phyloP scores from a whole-genome alignment of 2,888 invertebrate genomes.

The Atrina japonica region DNA sequence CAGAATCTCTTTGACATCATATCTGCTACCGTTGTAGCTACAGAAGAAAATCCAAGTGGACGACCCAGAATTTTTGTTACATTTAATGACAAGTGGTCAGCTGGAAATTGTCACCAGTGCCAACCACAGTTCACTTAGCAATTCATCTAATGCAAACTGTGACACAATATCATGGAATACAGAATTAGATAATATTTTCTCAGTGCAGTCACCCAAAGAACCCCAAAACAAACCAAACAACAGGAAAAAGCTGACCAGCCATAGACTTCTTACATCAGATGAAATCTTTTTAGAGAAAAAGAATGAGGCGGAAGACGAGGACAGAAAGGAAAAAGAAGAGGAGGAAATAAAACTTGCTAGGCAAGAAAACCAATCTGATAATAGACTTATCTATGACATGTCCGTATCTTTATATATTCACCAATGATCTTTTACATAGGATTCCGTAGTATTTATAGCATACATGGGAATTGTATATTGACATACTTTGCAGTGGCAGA shows the following conservation, averaged over 20 bases:
- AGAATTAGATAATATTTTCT: conserved; percentile 12
- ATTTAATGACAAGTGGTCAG: neutral
- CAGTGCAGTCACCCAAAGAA: neutral
- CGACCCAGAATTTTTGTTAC: neutral
- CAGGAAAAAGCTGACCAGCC: conserved; percentile 15
- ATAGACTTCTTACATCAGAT: conserved; percentile 15
- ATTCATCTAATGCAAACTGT: neutral
- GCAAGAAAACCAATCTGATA: too few species aligned
- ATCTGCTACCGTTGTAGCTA: conserved; percentile 1
- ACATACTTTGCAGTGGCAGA: too few species aligned
- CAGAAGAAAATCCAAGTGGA: neutral
- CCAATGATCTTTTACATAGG: too few species aligned
- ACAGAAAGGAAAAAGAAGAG: too few species aligned
- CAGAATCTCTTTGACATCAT: neutral
- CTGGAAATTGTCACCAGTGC: neutral
- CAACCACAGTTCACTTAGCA: neutral
- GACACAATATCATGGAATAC: conserved; percentile 16
- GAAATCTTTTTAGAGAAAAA: conserved; percentile 5
- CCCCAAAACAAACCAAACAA: neutral
- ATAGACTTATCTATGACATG: too few species aligned
- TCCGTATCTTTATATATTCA: too few species aligned
- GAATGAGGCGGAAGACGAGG: too few species aligned
- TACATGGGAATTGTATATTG: too few species aligned
- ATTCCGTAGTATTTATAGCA: too few species aligned
- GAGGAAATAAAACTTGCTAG: too few species aligned